phyloP scores from a whole-genome alignment of 2,888 invertebrate species.

The Cordilura impudica region DNA sequence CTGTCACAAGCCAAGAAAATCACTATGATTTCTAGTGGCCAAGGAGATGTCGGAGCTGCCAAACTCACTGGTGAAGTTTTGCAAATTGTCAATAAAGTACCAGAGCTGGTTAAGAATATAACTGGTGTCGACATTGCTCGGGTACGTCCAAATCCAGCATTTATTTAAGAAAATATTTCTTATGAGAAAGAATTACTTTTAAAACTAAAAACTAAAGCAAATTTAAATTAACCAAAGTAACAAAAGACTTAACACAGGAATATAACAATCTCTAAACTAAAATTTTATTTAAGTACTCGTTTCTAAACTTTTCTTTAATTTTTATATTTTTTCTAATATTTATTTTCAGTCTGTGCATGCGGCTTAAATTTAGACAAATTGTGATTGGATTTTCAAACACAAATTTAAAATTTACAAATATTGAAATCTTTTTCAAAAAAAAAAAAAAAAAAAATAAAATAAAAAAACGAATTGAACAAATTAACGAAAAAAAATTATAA shows the following conservation, averaged over 20 bases:
- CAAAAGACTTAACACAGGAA: conserved; percentile 73
- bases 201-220: conserved; percentile 19
- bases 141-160: conserved; percentile 81
- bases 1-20: conserved; percentile 96
- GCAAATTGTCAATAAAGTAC: conserved; percentile 94
- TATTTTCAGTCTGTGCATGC: conserved; percentile 78
- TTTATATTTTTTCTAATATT: conserved; percentile 51
- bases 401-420: background rate
- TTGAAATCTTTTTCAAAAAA: background rate
- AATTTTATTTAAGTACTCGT: conserved; percentile 21
- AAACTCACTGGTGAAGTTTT: conserved; percentile 96
- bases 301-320: conserved; percentile 21
- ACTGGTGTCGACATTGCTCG: conserved; percentile 96
- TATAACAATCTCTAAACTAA: conserved; percentile 58
- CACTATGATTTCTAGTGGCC: conserved; percentile 96
- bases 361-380: conserved; percentile 70
- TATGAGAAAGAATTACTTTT: background rate
- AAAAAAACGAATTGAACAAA: background rate
- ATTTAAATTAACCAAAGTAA: conserved; percentile 64
- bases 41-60: conserved; percentile 94
- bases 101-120: conserved; percentile 91
- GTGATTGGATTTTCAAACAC: background rate
- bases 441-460: too few relatives aligned
- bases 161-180: conserved; percentile 72
- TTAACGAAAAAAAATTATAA: background rate